Conservation (phyloP, 2,113 vertebrate genomes). For the Dicrurus megarhynchus region DNA sequence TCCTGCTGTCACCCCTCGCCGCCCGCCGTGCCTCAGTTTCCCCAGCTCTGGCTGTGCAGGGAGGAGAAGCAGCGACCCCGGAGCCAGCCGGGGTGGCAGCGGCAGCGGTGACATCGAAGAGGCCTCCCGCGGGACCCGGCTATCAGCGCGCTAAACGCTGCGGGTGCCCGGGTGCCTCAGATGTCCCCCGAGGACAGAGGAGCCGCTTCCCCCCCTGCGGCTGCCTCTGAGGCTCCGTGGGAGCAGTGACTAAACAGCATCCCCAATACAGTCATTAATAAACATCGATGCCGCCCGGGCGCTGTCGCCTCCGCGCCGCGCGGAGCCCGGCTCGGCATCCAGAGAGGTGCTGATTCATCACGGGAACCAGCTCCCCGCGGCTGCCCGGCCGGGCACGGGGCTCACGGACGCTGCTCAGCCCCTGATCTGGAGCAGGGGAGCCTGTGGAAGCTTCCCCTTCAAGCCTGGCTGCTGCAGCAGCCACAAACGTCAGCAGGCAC, state of each 20-base stretch:
- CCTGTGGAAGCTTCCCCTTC: not conserved
- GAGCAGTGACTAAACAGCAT: conserved; percentile 68
- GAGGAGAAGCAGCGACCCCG: not conserved
- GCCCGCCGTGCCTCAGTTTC: not conserved
- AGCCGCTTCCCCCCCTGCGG: not conserved
- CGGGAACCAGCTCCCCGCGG: not conserved
- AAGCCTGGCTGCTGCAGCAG: not conserved
- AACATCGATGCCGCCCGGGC: conserved; percentile 33
- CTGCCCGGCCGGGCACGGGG: not conserved
- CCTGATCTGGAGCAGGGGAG: fast-evolving
- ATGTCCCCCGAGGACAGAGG: not conserved
- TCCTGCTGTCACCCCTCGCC: not conserved
- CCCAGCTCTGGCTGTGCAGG: not conserved
- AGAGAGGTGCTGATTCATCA: conserved; percentile 56
- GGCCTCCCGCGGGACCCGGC: not conserved
- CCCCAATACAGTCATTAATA: conserved; percentile 48
- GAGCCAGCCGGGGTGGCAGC: not conserved
- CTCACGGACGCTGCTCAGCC: not conserved
- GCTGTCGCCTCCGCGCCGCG: conserved; percentile 26
- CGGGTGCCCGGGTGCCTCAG: not conserved
- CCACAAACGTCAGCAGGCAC: fast-evolving
- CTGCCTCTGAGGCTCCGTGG: not conserved
- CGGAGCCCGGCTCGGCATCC: conserved; percentile 10
- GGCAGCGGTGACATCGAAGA: fast-evolving
- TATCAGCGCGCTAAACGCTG: fast-evolving